A percentile compares a stretch with the other conserved stretches of the same genome.
Evolutionary conservation across 2,113 vertebrate species (phyloP).

Genomic region (Nycticebus coucang): DNA sequence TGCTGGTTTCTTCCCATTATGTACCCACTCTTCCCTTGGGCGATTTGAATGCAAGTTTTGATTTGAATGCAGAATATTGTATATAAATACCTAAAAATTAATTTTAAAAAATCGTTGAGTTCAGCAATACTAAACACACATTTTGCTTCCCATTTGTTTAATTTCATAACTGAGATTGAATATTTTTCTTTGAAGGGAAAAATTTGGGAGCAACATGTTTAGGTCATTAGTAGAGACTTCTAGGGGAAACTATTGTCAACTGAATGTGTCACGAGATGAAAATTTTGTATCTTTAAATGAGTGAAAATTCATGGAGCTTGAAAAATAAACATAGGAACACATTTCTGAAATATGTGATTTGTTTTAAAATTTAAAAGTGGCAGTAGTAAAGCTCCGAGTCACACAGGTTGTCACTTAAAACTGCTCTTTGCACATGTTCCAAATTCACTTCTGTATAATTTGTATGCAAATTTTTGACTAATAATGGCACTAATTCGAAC

Average conservation of each 20-base stretch:
- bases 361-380: conserved; percentile 57
- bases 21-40: background rate
- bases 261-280: background rate
- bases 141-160: background rate
- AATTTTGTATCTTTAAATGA: conserved; percentile 24
- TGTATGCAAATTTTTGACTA: background rate
- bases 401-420: background rate
- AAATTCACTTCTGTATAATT: background rate
- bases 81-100: background rate
- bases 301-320: background rate
- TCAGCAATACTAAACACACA: background rate
- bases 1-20: background rate
- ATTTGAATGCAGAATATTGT: background rate
- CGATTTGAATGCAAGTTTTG: background rate
- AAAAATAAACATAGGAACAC: background rate
- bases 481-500: background rate
- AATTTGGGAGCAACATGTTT: background rate
- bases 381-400: background rate
- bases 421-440: background rate
- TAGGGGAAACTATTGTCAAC: background rate
- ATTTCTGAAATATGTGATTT: background rate
- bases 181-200: background rate
- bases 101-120: background rate
- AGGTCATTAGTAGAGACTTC: background rate
- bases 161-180: background rate